Base-by-base conservation (phyloP, 2,888 invertebrate genomes). In the Harpagoxenus sublaevis region DNA sequence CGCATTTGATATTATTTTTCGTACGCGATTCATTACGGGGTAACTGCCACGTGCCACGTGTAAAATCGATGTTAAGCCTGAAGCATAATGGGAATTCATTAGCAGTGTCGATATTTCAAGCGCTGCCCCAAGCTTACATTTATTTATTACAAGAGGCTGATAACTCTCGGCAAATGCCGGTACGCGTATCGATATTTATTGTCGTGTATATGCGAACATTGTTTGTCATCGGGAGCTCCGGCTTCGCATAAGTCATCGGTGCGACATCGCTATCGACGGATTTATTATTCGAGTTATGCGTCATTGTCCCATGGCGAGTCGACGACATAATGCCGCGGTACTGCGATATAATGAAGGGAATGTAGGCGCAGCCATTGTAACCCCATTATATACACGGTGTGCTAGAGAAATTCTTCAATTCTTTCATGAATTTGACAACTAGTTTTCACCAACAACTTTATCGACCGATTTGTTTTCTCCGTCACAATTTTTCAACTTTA, bases 281-380 rank as follows among this genome's bases (percentile, higher is more conserved):
- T 86, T 84, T 86, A 88, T 84, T 86, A 85, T 86, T 86, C 81
- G 85, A 87, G 84, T 85, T 83, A 87, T 78, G 87, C 81, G 77
- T 89, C 87, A 86, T 88, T 86, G 88, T 87, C 57, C 78, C 65
- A 81, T 63, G 45, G 65, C 63, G 63, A 71, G 57, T 70, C 84
- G 85, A 83, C 77, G 86, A 82, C 85, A 84, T 85, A 88, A 89
- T 85, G 85, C 77, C 83, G 84, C 85, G 86, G 66, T 55, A 55
- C 79, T 70, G 71, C 71, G 73, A 85, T 81, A 65, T 88, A 88
- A 89, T 68, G 88, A 89, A 89, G 88, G 78, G 60, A 66, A 66
- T 84, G 83, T 71, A 77, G 78, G 84, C 62, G 63, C 65, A 71
- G 78, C 77, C 28, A 70, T 83, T 86, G 81, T 86, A 81, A 63